Conservation (phyloP, 1,140 invertebrate species). For the Bactericera cockerelli region DNA sequence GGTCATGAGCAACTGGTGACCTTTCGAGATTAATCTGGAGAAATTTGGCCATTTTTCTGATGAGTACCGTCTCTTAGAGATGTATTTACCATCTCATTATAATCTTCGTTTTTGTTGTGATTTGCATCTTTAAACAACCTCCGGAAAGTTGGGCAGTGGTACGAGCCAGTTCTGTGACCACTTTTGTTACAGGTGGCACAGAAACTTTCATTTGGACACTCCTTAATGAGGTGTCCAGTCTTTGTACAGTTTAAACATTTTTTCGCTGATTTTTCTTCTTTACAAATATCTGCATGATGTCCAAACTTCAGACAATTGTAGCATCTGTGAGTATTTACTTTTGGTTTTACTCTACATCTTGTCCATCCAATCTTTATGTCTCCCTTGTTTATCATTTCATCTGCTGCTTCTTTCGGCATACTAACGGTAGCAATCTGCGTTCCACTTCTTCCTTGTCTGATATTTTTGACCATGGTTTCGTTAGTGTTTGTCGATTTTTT, state of each 20-base stretch:
- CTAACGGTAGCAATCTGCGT: background rate
- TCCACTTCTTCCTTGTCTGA: background rate
- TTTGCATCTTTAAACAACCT: background rate
- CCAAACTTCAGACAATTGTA: background rate
- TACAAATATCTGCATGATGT: background rate
- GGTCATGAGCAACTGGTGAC: too few relatives aligned
- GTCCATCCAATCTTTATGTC: too few relatives aligned
- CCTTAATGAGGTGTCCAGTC: background rate
- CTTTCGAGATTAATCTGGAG: too few relatives aligned
- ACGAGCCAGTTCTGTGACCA: background rate
- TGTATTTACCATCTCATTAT: too few relatives aligned
- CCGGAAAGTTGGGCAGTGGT: background rate
- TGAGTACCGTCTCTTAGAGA: too few relatives aligned
- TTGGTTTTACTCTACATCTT: background rate
- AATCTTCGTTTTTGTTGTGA: too few relatives aligned
- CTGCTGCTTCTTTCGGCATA: background rate
- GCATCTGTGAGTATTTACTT: too few relatives aligned
- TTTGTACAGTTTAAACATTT: background rate
- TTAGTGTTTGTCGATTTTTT: too few relatives aligned
- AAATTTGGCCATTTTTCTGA: too few relatives aligned
- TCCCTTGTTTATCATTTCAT: background rate
- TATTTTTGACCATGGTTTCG: background rate
- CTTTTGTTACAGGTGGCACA: background rate
- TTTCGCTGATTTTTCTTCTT: background rate
- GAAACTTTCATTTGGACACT: background rate